phyloP scores from a whole-genome alignment of 2,113 vertebrate genomes.

The Bolborhynchus lineola region DNA sequence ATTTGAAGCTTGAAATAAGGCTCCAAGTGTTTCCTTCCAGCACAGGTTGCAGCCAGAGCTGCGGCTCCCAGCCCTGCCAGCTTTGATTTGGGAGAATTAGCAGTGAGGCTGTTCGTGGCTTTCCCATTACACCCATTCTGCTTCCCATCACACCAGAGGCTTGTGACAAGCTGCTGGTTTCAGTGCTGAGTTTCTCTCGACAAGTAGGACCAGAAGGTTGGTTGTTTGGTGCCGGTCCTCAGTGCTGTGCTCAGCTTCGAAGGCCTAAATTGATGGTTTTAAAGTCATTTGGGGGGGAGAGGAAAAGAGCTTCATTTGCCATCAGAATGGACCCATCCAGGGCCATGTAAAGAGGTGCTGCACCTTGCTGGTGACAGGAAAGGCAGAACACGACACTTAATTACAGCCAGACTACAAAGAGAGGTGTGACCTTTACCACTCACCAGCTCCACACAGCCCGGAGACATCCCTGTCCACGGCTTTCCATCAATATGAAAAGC shows the following conservation, averaged over 20 bases:
- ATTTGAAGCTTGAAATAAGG: background rate
- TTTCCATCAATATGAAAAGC: background rate
- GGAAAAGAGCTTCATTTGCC: background rate
- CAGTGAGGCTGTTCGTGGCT: background rate
- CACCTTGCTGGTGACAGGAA: fast-evolving
- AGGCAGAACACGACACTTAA: background rate
- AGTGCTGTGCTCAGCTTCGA: background rate
- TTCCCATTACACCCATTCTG: background rate
- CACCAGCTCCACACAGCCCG: background rate
- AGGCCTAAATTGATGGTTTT: background rate
- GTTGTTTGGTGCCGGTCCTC: background rate
- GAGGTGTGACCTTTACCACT: background rate
- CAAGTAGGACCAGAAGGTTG: background rate
- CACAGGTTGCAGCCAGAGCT: background rate
- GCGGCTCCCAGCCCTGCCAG: background rate
- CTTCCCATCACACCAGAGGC: background rate
- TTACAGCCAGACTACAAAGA: background rate
- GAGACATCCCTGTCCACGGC: fast-evolving
- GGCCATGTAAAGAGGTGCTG: fast-evolving
- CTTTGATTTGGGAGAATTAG: background rate
- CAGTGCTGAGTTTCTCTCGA: background rate
- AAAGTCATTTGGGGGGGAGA: background rate
- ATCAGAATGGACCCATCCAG: background rate
- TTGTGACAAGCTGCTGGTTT: background rate
- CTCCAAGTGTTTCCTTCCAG: background rate